Percentiles rank a stretch among this genome's conserved stretches.
Conservation (phyloP, 2,888 invertebrate genomes). For the Amblyteles armatorius region DNA sequence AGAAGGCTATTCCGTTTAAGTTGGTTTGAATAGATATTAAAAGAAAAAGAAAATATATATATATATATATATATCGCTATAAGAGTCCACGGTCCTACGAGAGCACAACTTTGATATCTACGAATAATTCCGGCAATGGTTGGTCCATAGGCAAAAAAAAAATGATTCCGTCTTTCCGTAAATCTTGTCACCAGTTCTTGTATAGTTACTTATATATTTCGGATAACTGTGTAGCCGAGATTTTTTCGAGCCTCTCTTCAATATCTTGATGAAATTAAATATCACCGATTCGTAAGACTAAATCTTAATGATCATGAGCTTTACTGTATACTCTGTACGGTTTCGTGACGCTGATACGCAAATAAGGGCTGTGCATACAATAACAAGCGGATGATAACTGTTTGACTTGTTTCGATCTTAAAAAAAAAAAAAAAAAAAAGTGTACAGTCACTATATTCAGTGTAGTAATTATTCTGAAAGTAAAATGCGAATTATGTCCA, state of each 20-base stretch:
- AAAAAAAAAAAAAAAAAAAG: conserved; percentile 27
- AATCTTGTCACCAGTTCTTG: conserved; percentile 12
- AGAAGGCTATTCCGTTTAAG: neutral
- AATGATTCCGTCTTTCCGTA: conserved; percentile 35
- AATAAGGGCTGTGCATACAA: conserved; percentile 70
- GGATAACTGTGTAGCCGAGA: neutral
- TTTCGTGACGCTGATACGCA: conserved; percentile 60
- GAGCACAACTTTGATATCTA: conserved; percentile 40
- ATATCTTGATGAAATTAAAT: conserved; percentile 2
- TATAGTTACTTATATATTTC: conserved; percentile 10
- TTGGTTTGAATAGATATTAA: neutral
- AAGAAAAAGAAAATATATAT: neutral
- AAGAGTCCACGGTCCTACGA: conserved; percentile 30
- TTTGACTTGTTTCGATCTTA: conserved; percentile 56
- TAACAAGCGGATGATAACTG: conserved; percentile 56
- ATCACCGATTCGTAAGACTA: conserved; percentile 37
- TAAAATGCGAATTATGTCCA: conserved; percentile 53
- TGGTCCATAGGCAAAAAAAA: neutral
- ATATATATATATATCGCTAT: conserved; percentile 2
- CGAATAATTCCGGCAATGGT: conserved; percentile 8
- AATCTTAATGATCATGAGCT: conserved; percentile 53
- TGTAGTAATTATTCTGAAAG: conserved; percentile 49
- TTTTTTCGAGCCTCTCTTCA: conserved; percentile 32
- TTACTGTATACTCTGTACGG: conserved; percentile 43
- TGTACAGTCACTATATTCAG: conserved; percentile 40